Evolutionary conservation across 1,140 invertebrate genomes (phyloP), one percentile per base, ranked within the genome.

Genomic region (Rhopalosiphum maidis): DNA sequence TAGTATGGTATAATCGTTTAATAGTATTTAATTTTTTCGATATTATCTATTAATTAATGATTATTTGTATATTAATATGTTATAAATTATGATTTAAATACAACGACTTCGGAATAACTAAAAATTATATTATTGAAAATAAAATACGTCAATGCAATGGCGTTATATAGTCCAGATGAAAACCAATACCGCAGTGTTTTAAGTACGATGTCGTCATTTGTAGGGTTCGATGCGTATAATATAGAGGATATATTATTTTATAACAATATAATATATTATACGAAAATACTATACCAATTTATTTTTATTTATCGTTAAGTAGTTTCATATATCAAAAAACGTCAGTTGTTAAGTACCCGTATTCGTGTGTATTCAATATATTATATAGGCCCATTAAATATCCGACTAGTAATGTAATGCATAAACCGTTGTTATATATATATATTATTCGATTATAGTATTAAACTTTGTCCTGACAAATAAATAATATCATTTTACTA

Each of bases 261-360:
- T 77, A 77, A 77, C 30, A 60, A 60, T 77, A 77, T 77, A 77
- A n/a, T n/a, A n/a, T n/a, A 68, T n/a, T 77, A 77, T 77, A 77
- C 15, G 30, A 21, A 77, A n/a, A n/a, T 77, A 77, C 60, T n/a
- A n/a, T 77, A 77, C 60, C 60, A 77, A 77, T 77, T 77, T 77
- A 77, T 77, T n/a, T 77, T 77, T 77, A 77, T 77, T 77, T 77
- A 77, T 77, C 15, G 60, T 77, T 77, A 77, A 77, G 60, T 77
- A 77, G 60, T 77, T 77, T 77, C 60, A 77, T 77, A 77, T 77
- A 77, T 77, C 60, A 77, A 77, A 77, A 77, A 77, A 77, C 60
- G 60, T 77, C 30, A 77, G 60, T n/a, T 77, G 60, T 77, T 77
- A 77, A 77, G 60, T 77, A 77, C 60, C n/a, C 60, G 30, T 68